phyloP scores from a whole-genome alignment of 2,888 invertebrate species.

The Pristionchus maxplancki region DNA sequence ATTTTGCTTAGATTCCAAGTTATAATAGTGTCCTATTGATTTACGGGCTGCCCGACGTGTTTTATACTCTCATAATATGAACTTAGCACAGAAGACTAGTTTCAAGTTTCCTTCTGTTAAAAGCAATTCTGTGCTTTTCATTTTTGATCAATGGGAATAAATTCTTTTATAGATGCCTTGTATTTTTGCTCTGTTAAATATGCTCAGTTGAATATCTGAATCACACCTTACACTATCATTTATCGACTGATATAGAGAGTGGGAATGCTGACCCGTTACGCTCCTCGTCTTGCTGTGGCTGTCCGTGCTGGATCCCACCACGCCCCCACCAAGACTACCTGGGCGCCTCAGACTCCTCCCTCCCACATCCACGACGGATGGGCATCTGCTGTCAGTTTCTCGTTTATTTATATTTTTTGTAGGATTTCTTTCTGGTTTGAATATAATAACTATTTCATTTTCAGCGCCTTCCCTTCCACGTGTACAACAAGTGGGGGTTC shows the following conservation, averaged over 20 bases:
- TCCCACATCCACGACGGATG: constrained; percentile 72
- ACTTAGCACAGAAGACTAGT: too few species aligned
- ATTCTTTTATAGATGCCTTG: background rate
- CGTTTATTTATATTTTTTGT: background rate
- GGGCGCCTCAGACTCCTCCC: constrained; percentile 65
- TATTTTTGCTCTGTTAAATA: background rate
- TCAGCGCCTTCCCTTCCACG: constrained; percentile 71
- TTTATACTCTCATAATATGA: background rate
- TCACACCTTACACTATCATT: background rate
- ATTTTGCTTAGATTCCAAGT: background rate
- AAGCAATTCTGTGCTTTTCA: too few species aligned
- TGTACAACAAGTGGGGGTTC: constrained; percentile 70
- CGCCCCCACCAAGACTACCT: constrained; percentile 38
- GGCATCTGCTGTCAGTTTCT: constrained; percentile 72
- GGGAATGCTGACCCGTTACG: constrained; percentile 65
- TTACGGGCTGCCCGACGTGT: background rate
- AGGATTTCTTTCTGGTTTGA: background rate
- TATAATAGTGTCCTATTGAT: background rate
- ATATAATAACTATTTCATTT: constrained; percentile 48
- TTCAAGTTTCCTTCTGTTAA: too few species aligned
- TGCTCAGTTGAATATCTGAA: constrained; percentile 23
- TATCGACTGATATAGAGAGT: background rate
- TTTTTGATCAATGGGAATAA: background rate
- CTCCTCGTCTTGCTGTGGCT: constrained; percentile 64
- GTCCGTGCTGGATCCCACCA: constrained; percentile 54